Conservation (phyloP, 2,113 vertebrate species). For the Hyla sarda region DNA sequence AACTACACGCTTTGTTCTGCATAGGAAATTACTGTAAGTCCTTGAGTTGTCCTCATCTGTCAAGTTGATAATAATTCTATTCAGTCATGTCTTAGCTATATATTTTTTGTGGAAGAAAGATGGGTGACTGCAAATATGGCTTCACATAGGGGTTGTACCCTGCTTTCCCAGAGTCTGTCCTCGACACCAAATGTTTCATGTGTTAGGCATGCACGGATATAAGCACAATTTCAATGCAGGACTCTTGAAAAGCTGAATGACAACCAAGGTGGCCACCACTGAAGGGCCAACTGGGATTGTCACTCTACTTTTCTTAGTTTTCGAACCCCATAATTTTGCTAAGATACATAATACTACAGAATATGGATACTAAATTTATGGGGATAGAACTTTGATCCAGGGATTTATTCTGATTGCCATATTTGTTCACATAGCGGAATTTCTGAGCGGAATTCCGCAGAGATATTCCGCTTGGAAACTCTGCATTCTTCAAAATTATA, state of each 20-base stretch:
- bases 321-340: too few relatives aligned
- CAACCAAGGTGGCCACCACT: not conserved
- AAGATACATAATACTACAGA: too few relatives aligned
- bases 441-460: too few relatives aligned
- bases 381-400: too few relatives aligned
- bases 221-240: not conserved
- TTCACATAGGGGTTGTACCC: not conserved
- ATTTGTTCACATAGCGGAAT: too few relatives aligned
- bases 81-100: not conserved
- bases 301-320: too few relatives aligned
- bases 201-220: not conserved
- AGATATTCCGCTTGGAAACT: too few relatives aligned
- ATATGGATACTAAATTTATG: too few relatives aligned
- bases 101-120: not conserved
- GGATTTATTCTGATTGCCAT: too few relatives aligned
- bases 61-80: not conserved
- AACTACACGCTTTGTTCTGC: not conserved
- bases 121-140: not conserved
- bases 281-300: not conserved
- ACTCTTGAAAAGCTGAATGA: not conserved
- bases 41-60: conserved; percentile 10
- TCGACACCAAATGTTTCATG: not conserved
- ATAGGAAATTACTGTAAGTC: conserved; percentile 9
- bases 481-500: too few relatives aligned
- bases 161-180: not conserved